Percentiles rank a stretch among this genome's conserved stretches.
These are phyloP conservation scores for Eulemur macaco DNA, from an alignment of 2,113 vertebrate species.

Conservation along the genomic window DNA sequence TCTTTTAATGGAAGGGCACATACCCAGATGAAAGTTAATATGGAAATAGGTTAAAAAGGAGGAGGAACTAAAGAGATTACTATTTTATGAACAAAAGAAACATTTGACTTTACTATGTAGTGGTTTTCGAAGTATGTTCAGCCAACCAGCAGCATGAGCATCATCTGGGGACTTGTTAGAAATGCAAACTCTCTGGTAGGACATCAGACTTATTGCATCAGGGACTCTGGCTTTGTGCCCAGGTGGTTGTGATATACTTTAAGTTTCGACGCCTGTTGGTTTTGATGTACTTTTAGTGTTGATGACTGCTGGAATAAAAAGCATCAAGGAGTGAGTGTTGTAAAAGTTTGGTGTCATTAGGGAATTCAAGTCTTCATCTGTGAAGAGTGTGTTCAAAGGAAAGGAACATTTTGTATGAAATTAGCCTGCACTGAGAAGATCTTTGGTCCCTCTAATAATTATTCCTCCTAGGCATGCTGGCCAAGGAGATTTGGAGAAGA, in stretches of 20 bases:
- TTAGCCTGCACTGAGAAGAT: background rate
- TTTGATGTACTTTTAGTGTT: background rate
- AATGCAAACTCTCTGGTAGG: background rate
- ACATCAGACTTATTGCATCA: background rate
- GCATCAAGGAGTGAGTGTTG: background rate
- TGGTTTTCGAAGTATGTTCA: background rate
- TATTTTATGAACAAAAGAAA: background rate
- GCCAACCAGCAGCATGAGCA: background rate
- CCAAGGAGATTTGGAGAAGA: background rate
- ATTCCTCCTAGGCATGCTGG: background rate
- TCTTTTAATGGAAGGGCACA: background rate
- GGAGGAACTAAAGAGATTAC: background rate
- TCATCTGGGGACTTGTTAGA: background rate
- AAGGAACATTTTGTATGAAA: background rate
- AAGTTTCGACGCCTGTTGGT: background rate
- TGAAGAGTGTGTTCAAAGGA: background rate
- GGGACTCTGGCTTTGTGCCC: background rate
- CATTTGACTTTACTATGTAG: conserved; percentile 13
- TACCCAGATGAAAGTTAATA: background rate
- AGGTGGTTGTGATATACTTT: background rate
- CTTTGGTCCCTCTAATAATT: background rate
- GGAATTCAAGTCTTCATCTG: background rate
- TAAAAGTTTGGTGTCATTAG: background rate
- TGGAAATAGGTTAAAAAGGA: background rate
- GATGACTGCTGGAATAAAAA: background rate